Evolutionary conservation across 2,888 invertebrate species (phyloP).

Genomic region (Nemapogon koenigi): DNA sequence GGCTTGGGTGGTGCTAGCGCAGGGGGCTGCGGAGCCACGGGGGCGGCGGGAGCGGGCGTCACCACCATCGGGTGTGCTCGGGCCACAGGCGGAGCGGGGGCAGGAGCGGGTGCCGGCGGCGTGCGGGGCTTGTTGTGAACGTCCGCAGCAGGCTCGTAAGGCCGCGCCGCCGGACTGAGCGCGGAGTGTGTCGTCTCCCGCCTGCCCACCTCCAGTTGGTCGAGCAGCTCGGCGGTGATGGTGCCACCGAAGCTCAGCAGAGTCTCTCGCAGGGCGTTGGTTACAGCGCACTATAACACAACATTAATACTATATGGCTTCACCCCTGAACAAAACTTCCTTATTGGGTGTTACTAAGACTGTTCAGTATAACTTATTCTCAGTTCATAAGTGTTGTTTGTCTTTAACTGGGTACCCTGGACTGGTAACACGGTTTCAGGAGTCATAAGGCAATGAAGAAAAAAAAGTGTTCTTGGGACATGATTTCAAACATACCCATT

Average conservation of each 20-base stretch:
- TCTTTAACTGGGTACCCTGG: too few relatives aligned
- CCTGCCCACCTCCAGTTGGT: constrained; percentile 38
- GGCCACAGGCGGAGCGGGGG: constrained; percentile 14
- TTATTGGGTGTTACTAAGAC: too few relatives aligned
- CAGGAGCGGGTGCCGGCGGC: constrained; percentile 16
- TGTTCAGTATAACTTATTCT: too few relatives aligned
- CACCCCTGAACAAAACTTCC: too few relatives aligned
- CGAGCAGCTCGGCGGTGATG: constrained; percentile 38
- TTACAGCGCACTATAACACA: constrained; percentile 43
- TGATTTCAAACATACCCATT: too few relatives aligned
- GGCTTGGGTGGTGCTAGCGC: constrained; percentile 28
- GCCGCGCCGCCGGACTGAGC: constrained; percentile 1
- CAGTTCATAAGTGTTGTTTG: too few relatives aligned
- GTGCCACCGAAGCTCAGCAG: constrained; percentile 50
- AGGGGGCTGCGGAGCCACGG: constrained; percentile 18
- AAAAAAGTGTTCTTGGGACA: too few relatives aligned
- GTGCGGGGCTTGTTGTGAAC: too few relatives aligned
- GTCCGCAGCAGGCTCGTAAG: too few relatives aligned
- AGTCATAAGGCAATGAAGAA: too few relatives aligned
- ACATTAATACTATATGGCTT: not conserved
- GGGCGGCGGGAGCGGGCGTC: constrained; percentile 16
- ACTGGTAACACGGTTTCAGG: too few relatives aligned
- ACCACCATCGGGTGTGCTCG: constrained; percentile 15
- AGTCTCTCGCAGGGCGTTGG: constrained; percentile 52
- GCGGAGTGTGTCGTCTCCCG: too few relatives aligned